These are phyloP conservation scores for Heliocidaris erythrogramma DNA, from an alignment of 35 echinoderm and acorn worm genomes.

Conservation along the genomic window DNA sequence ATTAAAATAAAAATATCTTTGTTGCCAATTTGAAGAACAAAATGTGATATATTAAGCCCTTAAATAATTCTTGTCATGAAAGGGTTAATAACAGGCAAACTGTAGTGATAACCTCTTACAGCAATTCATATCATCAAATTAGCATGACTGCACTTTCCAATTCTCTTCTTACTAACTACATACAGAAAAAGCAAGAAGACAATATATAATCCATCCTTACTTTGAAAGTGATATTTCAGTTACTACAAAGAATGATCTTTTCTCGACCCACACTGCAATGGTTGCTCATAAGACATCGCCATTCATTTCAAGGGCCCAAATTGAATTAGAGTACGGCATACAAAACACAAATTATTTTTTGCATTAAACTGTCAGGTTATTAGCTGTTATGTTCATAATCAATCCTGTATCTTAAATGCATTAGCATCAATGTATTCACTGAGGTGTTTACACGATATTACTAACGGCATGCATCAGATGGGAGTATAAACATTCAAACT, in stretches of 20 bases:
- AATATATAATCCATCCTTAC: neutral
- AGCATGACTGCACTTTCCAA: neutral
- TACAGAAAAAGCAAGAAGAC: neutral
- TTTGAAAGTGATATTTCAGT: neutral
- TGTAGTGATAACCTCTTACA: neutral
- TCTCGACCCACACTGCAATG: neutral
- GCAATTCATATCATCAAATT: neutral
- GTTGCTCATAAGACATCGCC: neutral
- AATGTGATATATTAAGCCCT: no score
- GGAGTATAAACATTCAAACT: neutral
- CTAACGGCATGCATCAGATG: neutral
- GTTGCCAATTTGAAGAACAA: no score
- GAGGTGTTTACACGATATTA: neutral
- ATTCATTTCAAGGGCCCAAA: neutral
- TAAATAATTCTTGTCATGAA: no score
- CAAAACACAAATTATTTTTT: neutral
- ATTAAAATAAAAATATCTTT: no score
- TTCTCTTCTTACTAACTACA: neutral
- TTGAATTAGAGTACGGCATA: neutral
- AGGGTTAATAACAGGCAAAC: neutral
- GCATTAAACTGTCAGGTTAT: neutral
- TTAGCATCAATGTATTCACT: neutral
- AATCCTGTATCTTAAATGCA: neutral
- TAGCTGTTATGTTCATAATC: neutral
- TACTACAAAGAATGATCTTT: neutral